These are phyloP conservation scores for Eulemur macaco DNA, from an alignment of 2,113 vertebrate genomes.

Conservation along the genomic window DNA sequence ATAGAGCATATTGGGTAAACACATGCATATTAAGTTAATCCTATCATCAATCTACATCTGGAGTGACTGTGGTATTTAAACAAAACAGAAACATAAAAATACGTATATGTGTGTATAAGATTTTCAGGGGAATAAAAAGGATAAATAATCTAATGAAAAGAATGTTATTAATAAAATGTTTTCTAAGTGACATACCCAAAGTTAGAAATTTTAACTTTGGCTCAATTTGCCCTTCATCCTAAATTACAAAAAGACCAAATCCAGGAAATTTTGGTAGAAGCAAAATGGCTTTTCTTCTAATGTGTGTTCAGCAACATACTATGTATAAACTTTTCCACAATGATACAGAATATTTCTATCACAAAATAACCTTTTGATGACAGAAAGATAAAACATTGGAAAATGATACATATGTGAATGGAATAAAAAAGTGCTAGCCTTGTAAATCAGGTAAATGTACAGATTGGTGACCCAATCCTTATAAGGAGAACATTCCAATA, in stretches of 20 bases:
- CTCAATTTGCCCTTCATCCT: not conserved
- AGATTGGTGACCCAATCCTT: not conserved
- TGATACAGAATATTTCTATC: conserved; percentile 70
- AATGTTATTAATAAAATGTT: not conserved
- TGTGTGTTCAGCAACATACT: conserved; percentile 34
- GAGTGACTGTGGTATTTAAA: conserved; percentile 37
- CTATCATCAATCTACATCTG: not conserved
- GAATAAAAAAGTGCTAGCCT: conserved; percentile 18
- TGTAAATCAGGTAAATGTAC: conserved; percentile 31
- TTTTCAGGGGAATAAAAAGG: conserved; percentile 28
- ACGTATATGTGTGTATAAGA: not conserved
- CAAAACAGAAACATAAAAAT: conserved; percentile 31
- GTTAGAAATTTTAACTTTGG: not conserved
- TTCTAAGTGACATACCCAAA: not conserved
- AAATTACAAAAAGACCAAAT: conserved; percentile 7
- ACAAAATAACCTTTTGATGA: conserved; percentile 71
- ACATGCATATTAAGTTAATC: not conserved
- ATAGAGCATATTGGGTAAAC: not conserved
- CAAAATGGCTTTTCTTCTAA: conserved; percentile 39
- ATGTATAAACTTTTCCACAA: conserved; percentile 56
- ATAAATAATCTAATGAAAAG: conserved; percentile 23
- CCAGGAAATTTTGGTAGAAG: not conserved
- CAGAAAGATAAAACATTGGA: conserved; percentile 71
- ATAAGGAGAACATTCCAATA: conserved; percentile 5
- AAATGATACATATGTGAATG: conserved; percentile 21